Conservation (phyloP, 2,797 vertebrate genomes). For the Orientallactaga sibirica region DNA sequence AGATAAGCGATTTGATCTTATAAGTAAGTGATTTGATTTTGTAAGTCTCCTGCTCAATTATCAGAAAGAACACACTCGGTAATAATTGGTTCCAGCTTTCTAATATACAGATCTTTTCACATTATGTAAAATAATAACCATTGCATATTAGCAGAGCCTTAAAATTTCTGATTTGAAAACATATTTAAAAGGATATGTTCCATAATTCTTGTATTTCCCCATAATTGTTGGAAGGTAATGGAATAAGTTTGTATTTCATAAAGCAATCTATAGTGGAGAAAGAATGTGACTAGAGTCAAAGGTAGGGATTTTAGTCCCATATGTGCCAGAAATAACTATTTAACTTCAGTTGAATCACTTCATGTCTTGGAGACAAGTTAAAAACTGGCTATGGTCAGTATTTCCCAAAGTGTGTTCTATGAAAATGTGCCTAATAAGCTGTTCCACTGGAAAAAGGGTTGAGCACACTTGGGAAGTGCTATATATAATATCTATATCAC, state of each 20-base stretch:
- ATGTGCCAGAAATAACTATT: background rate
- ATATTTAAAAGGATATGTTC: slow-evolving; percentile 55
- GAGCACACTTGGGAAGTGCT: slow-evolving; percentile 14
- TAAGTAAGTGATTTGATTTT: slow-evolving; percentile 50
- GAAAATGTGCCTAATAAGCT: slow-evolving; percentile 29
- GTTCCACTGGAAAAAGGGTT: background rate
- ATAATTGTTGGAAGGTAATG: background rate
- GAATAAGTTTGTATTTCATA: background rate
- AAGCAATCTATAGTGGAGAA: slow-evolving; percentile 32
- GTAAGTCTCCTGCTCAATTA: slow-evolving; percentile 32
- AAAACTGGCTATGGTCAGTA: slow-evolving; percentile 50
- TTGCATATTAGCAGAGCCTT: slow-evolving; percentile 56
- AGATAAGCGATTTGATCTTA: slow-evolving; percentile 49
- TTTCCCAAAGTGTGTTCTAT: slow-evolving; percentile 15
- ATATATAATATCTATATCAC: background rate
- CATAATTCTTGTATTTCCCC: slow-evolving; percentile 24
- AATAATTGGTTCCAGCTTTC: slow-evolving; percentile 37
- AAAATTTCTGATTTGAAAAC: slow-evolving; percentile 52
- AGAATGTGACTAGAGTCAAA: slow-evolving; percentile 34
- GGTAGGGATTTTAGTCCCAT: background rate
- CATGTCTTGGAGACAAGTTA: background rate
- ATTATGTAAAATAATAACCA: slow-evolving; percentile 25
- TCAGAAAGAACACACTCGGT: slow-evolving; percentile 46
- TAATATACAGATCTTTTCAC: slow-evolving; percentile 11
- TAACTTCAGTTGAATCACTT: slow-evolving; percentile 41